Base-by-base conservation (phyloP, 2,113 vertebrate species). In the Protobothrops flavoviridis region DNA sequence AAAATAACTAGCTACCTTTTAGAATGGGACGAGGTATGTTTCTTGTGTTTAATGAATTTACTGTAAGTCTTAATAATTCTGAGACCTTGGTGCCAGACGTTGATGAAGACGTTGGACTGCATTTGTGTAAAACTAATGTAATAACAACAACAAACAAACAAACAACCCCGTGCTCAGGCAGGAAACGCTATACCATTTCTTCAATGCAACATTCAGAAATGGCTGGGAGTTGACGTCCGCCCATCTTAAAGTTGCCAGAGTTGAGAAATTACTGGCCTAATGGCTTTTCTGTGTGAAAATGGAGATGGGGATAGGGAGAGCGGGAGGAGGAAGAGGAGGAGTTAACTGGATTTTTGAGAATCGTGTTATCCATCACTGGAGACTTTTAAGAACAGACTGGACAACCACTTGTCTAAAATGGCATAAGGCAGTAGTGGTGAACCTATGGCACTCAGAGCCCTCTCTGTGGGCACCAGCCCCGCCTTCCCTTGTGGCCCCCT, bases 1-100 rank as follows among this genome's bases (percentile, higher is more conserved):
- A 98, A 98, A 97, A 97, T 98, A 95, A 98, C 97, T 26, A 97
- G 95, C 93, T 98, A 97, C 94, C 96, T 98, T 96, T 97, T 98
- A 94, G 98, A 98, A 96, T 98, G 97, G 97, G 97, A 98, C 96
- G 98, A 98, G 97, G 98, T 98, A 97, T 96, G 97, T 59, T n/a
- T 48, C 91, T 17, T 74, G 15, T 74, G 15, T 74, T 39, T 74
- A 43, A 81, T 43, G 17, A 81, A 81, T 39, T 50, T 74, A 81
- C 8, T 43, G 8, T 39, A 21, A 81, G 6, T 39, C 33, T 3
- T 91, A 1, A 12, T 95, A 95, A 96, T 91, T 87, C 39, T 29
- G 86, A 50, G 9, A 50, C 48, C 48, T 50, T 50, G 48, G 48
- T 9, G 48, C 48, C 48, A 50, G 48, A 50, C 0, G 48, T 50